phyloP scores from a whole-genome alignment of 2,113 vertebrate genomes.

The Trogon surrucura region DNA sequence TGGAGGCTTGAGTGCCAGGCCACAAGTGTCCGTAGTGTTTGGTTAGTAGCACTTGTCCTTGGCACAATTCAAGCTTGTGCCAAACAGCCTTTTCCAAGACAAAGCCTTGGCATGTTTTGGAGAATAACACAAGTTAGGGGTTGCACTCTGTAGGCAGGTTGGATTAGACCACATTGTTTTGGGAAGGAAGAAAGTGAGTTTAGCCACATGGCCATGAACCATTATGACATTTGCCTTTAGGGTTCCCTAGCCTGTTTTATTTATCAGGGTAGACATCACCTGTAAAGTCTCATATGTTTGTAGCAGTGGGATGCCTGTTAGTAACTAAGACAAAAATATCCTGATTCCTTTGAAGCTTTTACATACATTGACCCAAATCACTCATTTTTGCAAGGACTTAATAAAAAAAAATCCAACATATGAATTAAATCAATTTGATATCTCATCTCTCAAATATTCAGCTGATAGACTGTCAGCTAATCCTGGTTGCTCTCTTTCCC shows the following conservation, averaged over 20 bases:
- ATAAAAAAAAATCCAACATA: not conserved
- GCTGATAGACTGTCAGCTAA: conserved; percentile 16
- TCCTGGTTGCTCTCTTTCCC: conserved; percentile 48
- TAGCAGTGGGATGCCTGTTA: conserved; percentile 35
- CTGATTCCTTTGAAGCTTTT: conserved; percentile 41
- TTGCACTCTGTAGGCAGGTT: not conserved
- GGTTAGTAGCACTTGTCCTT: not conserved
- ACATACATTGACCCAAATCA: conserved; percentile 33
- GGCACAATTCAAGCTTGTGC: not conserved
- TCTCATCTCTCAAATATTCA: conserved; percentile 62
- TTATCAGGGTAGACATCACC: conserved; percentile 42
- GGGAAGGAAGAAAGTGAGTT: not conserved
- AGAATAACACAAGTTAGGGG: not conserved
- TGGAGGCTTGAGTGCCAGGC: rapidly evolving
- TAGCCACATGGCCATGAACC: conserved; percentile 19
- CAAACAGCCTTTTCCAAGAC: not conserved
- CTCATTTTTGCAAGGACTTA: conserved; percentile 32
- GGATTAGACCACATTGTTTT: not conserved
- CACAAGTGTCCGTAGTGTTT: not conserved
- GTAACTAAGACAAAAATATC: conserved; percentile 31
- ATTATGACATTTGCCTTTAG: conserved; percentile 27
- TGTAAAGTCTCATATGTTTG: conserved; percentile 44
- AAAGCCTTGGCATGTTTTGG: not conserved
- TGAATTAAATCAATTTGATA: conserved; percentile 64
- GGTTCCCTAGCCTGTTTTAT: conserved; percentile 7